Base-by-base conservation (phyloP, 2,113 vertebrate genomes). In the Syngnathus floridae region DNA sequence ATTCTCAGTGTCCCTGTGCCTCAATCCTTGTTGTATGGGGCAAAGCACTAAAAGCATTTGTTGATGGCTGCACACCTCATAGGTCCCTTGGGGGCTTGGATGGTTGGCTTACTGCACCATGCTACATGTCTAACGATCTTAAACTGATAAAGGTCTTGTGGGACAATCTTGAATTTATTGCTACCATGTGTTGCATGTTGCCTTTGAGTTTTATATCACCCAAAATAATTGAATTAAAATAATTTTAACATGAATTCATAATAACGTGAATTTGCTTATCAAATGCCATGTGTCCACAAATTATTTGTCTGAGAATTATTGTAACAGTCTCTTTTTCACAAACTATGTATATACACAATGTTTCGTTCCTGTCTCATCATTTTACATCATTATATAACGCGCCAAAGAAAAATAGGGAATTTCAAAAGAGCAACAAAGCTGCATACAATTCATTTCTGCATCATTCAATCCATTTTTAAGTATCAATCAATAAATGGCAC, bases 261-360 rank as follows among this genome's bases (percentile, higher is more conserved):
- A 86, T 87, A 84, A 84, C 77, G 77, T 82, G 74, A 3, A 3
- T 2, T 31, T 31, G 2, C 26, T 87, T 86, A 86, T 87, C 84
- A 17, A 64, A 58, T 75, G 75, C 81, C 69, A 82, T 35, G 84
- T 83, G 82, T 75, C 72, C 70, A 70, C 65, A 73, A 45, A 75
- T 81, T 76, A 78, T 75, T 79, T 73, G 73, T 84, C 67, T 41
- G 55, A 40, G 40, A 11, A 31, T 31, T 40, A 40, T 40, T 11
- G 40, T 8, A 11, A 11, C 11, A 11, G 11, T 40, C 9, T 40
- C 11, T 40, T 40, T 11, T 40, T 40, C 26, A 31, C 26, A 31
- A 3, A 31, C 11, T 40, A 11, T 40, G 8, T 40, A 10, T 8
- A 1, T 40, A 11, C 40, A 8, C 40, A 11, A 40, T 40, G 40